Conservation (phyloP, 2,797 vertebrate genomes). For the Eidolon dupreanum region DNA sequence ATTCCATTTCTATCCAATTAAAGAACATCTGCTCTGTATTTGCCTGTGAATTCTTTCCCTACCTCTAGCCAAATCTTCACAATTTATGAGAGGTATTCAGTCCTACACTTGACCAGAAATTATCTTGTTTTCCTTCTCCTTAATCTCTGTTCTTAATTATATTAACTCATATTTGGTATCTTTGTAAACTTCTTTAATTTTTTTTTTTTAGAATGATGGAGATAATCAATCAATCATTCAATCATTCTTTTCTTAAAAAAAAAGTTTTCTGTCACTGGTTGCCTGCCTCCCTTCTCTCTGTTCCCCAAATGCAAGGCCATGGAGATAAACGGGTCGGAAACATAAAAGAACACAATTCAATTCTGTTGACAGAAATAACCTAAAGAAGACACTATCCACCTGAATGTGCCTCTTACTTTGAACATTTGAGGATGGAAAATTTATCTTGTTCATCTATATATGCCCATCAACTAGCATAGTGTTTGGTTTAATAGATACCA, state of each 20-base stretch:
- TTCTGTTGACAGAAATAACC: not conserved
- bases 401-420: not conserved
- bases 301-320: not conserved
- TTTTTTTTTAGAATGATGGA: not conserved
- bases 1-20: conserved; percentile 68
- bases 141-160: not conserved
- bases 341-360: not conserved
- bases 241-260: not conserved
- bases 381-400: not conserved
- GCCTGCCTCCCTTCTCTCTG: not conserved
- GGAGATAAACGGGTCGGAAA: not conserved
- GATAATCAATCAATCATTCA: not conserved
- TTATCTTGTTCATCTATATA: not conserved
- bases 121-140: not conserved
- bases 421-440: not conserved
- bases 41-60: conserved; percentile 29
- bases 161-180: not conserved
- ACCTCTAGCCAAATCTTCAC: not conserved
- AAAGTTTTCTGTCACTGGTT: not conserved
- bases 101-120: not conserved
- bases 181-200: not conserved
- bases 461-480: not conserved
- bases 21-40: conserved; percentile 47
- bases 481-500: not conserved
- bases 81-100: not conserved